Evolutionary conservation across 2,888 invertebrate species (phyloP), one percentile per base, ranked within the genome.

Genomic region (Pyrgus malvae): DNA sequence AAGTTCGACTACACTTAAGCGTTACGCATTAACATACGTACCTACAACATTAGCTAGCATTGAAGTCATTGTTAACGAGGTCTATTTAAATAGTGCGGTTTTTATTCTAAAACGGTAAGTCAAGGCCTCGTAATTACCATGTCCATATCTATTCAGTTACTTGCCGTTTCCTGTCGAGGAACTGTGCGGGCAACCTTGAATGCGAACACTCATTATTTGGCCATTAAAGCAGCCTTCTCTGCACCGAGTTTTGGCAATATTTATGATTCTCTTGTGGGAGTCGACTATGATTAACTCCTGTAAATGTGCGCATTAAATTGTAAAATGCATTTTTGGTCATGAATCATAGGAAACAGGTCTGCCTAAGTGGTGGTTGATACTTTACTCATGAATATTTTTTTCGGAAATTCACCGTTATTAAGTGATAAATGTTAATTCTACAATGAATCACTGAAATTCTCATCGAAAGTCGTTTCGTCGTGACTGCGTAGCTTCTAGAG

Each of bases 41-140:
- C 48, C 44, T 56, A 55, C 41, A 37, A 38, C 37, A 51, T 51
- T 53, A 53, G 56, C 50, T 55, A 64, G 53, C 67, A 62, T 65
- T 64, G 59, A 62, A 67, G 60, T 65, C 61, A 65, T 68, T 65
- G 64, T 66, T 68, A 64, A 64, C 65, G 58, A 73, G 72, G 59
- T 71, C 71, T 70, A 77, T 83, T 83, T 77, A 78, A 79, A 80
- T 74, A 76, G 80, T 74, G 76, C 70, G 68, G 77, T 82, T 85
- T 78, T 81, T 82, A 79, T 80, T 85, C 82, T 81, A 81, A 88
- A 88, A 87, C 88, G 83, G 87, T 87, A 84, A 87, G 81, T 85
- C 87, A 87, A 88, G 89, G 89, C 68, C 76, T 64, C 68, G 70
- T 81, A 85, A 88, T 89, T 86, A 80, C 81, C 79, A 78, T 76